Base-by-base conservation (phyloP, 2,888 invertebrate species). In the Idaea aversata region DNA sequence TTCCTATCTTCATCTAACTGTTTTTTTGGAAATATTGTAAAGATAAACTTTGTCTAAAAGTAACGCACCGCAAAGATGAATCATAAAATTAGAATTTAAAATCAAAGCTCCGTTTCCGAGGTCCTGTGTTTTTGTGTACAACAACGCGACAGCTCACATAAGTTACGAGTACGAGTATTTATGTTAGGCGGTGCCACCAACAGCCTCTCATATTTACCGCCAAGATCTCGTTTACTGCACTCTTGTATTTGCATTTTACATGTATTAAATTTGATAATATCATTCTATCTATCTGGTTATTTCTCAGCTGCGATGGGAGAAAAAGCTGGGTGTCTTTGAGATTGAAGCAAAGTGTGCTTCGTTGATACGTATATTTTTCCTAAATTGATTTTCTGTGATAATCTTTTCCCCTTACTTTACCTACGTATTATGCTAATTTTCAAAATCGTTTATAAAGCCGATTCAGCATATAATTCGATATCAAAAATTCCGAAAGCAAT, bases 11-110 rank as follows among this genome's bases (percentile, higher is more conserved):
- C 25, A 25, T 25, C 25, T 25, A 25, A 25, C 25, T 5, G 7
- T 36, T 36, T 36, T 5, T 13, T 47, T 4, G 10, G 10, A 47
- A 10, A 47, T 10, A 10, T 47, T 47, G 47, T 25, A 25, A 25
- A 25, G 25, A 47, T 10, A 47, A 47, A 47, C 47, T 47, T 47
- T 47, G 13, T 10, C 47, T 47, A 47, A 4, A 47, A 47, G 47
- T 47, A 47, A 47, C 47, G 47, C 3, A 7, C 7, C 10, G 13
- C 10, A 47, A 75, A 84, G 81, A 82, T 82, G 84, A 85, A 86
- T 88, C 87, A 86, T 90, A 88, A 90, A 90, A 91, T 90, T 90
- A 87, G 88, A 91, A 90, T 90, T 90, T 90, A 88, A 90, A 91
- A 90, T 90, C 88, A 90, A 87, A 88, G 82, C 88, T 84, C 86